Percentiles rank a stretch among this genome's conserved stretches.
These are phyloP conservation scores for Gallinago media DNA, from an alignment of 2,113 vertebrate species.

Conservation along the genomic window DNA sequence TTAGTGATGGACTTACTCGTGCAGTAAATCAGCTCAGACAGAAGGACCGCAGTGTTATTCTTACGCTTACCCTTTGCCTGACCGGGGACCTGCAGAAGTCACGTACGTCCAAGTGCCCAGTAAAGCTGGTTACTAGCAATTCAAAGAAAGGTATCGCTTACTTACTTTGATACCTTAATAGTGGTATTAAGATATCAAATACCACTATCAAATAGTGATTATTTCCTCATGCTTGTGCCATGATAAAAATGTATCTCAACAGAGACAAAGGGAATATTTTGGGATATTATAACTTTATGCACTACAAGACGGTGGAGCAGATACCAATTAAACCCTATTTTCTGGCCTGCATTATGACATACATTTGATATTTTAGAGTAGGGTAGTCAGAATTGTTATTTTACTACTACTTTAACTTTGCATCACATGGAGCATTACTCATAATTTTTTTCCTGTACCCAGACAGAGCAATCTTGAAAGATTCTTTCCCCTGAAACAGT, in stretches of 20 bases:
- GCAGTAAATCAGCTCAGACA: constrained; percentile 39
- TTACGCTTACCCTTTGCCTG: neutral
- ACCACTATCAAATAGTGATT: too few species aligned
- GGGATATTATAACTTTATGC: neutral
- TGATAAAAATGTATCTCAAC: neutral
- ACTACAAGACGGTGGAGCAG: neutral
- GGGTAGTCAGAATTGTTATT: neutral
- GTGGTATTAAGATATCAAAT: too few species aligned
- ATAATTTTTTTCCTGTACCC: neutral
- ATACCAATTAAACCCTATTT: neutral
- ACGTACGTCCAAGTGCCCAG: neutral
- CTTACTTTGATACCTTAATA: neutral
- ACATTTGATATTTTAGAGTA: neutral
- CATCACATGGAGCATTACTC: neutral
- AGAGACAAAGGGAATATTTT: neutral
- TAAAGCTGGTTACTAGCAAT: neutral
- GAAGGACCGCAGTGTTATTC: neutral
- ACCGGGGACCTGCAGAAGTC: neutral
- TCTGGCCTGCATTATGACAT: neutral
- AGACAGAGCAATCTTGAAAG: neutral
- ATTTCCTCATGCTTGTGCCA: neutral
- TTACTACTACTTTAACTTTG: neutral
- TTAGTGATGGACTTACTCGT: constrained; percentile 8
- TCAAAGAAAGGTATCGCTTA: neutral
- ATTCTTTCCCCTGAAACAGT: neutral